Percentiles rank a stretch among this genome's conserved stretches.
Evolutionary conservation across 2,888 invertebrate species (phyloP).

Genomic region (Oxyteleia sp.): DNA sequence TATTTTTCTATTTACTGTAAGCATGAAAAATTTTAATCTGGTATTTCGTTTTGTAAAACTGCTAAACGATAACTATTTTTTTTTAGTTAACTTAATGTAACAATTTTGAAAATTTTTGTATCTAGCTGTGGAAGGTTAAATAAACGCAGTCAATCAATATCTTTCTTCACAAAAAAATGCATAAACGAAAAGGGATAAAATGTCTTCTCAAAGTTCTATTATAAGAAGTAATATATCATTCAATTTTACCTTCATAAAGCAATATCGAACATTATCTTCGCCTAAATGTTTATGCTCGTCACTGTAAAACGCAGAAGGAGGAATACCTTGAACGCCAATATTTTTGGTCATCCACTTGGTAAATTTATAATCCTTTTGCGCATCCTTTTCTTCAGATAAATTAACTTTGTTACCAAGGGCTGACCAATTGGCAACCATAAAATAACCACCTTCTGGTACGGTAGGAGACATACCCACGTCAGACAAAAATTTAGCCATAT

Average conservation of each 20-base stretch:
- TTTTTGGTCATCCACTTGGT: conserved; percentile 97
- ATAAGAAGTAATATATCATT: too few species aligned
- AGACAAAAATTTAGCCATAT: conserved; percentile 91
- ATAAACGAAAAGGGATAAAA: too few species aligned
- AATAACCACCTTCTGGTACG: conserved; percentile 98
- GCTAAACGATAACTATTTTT: too few species aligned
- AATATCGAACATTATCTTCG: conserved; percentile 96
- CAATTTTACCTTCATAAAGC: conserved; percentile 97
- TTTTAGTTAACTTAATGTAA: conserved; percentile 1
- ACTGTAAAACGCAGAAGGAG: conserved; percentile 97
- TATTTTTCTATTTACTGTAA: too few species aligned
- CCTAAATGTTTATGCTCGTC: conserved; percentile 93
- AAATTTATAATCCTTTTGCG: conserved; percentile 95
- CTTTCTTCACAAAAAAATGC: too few species aligned
- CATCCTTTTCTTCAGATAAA: conserved; percentile 91
- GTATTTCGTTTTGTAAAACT: too few species aligned
- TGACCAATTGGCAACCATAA: conserved; percentile 98
- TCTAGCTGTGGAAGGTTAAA: too few species aligned
- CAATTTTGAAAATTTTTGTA: conserved; percentile 63
- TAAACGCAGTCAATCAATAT: too few species aligned
- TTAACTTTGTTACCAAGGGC: conserved; percentile 91
- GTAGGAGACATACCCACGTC: conserved; percentile 96
- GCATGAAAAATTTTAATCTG: too few species aligned
- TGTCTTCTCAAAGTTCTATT: too few species aligned
- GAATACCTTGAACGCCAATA: conserved; percentile 97